Percentiles rank a stretch among this genome's conserved stretches.
phyloP scores from a whole-genome alignment of 2,888 invertebrate genomes.

The Masnerella sp. region DNA sequence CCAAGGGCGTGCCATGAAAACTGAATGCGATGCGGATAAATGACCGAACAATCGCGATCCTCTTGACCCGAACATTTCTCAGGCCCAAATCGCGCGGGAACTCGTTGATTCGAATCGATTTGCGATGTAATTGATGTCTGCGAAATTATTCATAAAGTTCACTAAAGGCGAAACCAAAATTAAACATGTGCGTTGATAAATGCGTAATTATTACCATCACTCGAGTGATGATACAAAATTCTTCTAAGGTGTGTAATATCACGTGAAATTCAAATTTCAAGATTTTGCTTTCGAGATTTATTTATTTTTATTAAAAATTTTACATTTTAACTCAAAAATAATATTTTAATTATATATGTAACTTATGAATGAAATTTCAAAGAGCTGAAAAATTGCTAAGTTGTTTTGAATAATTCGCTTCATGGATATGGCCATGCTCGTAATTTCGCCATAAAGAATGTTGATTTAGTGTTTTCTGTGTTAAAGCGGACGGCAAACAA shows the following conservation, averaged over 20 bases:
- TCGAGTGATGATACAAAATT: too few species aligned
- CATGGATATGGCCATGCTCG: conserved; percentile 3
- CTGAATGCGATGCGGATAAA: conserved; percentile 62
- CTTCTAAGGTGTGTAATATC: too few species aligned
- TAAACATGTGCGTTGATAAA: not conserved
- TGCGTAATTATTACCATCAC: too few species aligned
- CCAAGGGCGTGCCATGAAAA: conserved; percentile 68
- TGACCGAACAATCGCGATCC: conserved; percentile 63
- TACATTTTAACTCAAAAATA: too few species aligned
- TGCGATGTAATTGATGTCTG: conserved; percentile 15
- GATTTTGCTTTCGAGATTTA: not conserved
- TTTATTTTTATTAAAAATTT: not conserved
- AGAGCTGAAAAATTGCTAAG: too few species aligned
- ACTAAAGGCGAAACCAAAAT: too few species aligned
- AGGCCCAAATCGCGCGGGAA: conserved; percentile 41
- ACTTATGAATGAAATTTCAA: too few species aligned
- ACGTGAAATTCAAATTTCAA: not conserved
- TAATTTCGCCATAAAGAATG: conserved; percentile 6
- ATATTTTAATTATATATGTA: too few species aligned
- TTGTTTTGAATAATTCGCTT: conserved; percentile 1
- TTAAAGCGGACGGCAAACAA: conserved; percentile 20
- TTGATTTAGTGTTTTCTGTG: conserved; percentile 25
- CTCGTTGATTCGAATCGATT: conserved; percentile 19
- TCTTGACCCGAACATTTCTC: conserved; percentile 64
- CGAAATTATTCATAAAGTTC: conserved; percentile 7